These are phyloP conservation scores for Chrysolina americana DNA, from an alignment of 2,888 invertebrate genomes.

Conservation along the genomic window DNA sequence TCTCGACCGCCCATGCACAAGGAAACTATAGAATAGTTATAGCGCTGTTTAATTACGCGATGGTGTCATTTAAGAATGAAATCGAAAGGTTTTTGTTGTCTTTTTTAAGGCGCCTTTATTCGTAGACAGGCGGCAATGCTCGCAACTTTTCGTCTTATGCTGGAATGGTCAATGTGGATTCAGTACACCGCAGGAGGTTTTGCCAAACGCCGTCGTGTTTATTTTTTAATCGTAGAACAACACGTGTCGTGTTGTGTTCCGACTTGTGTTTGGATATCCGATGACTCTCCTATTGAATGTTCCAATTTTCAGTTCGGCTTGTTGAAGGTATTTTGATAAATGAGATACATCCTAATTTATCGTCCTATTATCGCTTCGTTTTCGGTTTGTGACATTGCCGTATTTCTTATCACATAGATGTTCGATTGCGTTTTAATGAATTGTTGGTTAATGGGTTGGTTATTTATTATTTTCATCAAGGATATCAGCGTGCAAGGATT, in stretches of 20 bases:
- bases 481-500: conserved; percentile 11
- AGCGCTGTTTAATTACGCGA: conserved; percentile 30
- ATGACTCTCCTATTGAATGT: conserved; percentile 19
- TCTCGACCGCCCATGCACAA: not conserved
- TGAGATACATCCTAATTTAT: conserved; percentile 22
- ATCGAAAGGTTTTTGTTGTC: conserved; percentile 41
- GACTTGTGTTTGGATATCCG: conserved; percentile 23
- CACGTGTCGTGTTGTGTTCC: conserved; percentile 39
- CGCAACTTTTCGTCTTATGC: conserved; percentile 44
- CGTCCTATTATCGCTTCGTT: conserved; percentile 11
- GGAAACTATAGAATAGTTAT: conserved; percentile 18
- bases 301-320: conserved; percentile 2
- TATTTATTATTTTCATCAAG: conserved; percentile 8
- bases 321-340: conserved; percentile 19
- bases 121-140: conserved; percentile 48
- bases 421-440: conserved; percentile 13
- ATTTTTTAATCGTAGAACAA: conserved; percentile 35
- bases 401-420: conserved; percentile 15
- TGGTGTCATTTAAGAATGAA: conserved; percentile 31
- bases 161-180: conserved; percentile 36
- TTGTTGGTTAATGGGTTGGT: conserved; percentile 1
- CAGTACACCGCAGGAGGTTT: conserved; percentile 38
- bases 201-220: conserved; percentile 30
- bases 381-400: conserved; percentile 9
- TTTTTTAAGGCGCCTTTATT: conserved; percentile 44